Evolutionary conservation across 2,888 invertebrate species (phyloP).

Genomic region (Morpho helenor): DNA sequence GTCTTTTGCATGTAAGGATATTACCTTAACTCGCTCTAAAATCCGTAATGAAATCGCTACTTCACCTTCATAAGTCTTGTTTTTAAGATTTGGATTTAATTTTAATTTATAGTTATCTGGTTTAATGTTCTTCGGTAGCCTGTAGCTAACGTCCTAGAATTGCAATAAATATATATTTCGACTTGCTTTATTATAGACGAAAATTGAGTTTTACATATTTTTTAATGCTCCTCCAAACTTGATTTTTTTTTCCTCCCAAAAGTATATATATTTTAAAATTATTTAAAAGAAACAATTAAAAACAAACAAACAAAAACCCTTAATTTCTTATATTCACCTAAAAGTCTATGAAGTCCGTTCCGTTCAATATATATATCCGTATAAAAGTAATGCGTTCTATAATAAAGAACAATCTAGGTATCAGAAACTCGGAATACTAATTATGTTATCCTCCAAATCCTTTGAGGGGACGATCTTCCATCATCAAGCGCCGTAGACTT

Average conservation of each 20-base stretch:
- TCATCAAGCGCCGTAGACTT: background rate
- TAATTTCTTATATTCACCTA: too few species aligned
- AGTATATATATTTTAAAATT: too few species aligned
- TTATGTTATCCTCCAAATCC: too few species aligned
- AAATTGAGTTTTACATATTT: slow-evolving; percentile 1
- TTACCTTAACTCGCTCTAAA: slow-evolving; percentile 52
- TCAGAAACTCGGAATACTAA: too few species aligned
- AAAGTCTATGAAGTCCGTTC: too few species aligned
- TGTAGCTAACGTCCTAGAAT: slow-evolving; percentile 45
- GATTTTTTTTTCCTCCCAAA: background rate
- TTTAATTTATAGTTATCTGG: slow-evolving; percentile 84
- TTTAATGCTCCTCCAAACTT: background rate
- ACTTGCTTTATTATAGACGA: too few species aligned
- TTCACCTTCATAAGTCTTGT: slow-evolving; percentile 77
- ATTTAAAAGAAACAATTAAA: too few species aligned
- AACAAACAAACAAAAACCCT: too few species aligned
- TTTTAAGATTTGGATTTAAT: slow-evolving; percentile 81
- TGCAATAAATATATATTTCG: too few species aligned
- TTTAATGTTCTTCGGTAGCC: slow-evolving; percentile 76
- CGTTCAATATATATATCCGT: too few species aligned
- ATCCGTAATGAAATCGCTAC: slow-evolving; percentile 71
- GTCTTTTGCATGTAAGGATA: slow-evolving; percentile 81
- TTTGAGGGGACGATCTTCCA: background rate
- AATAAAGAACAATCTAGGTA: too few species aligned
- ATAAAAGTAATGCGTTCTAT: too few species aligned